Evolutionary conservation across 2,888 invertebrate species (phyloP).

Genomic region (Dolichomitus sp.): DNA sequence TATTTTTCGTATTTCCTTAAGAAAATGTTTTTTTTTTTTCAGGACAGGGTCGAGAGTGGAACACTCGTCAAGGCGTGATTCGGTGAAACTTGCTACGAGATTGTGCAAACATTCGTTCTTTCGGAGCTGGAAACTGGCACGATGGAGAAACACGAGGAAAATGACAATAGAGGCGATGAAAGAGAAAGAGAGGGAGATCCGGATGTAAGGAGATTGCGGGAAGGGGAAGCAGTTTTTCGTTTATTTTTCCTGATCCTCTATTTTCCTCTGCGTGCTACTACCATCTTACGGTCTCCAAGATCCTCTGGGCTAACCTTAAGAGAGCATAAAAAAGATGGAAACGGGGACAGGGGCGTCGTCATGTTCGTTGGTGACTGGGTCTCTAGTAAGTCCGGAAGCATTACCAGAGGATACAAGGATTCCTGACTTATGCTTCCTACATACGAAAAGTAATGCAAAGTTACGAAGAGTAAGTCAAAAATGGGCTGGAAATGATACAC

Average conservation of each 20-base stretch:
- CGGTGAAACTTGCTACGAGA: neutral
- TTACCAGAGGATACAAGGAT: neutral
- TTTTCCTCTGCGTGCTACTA: slow-evolving; percentile 10
- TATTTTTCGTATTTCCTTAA: neutral
- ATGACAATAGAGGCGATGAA: slow-evolving; percentile 2
- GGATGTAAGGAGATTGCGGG: slow-evolving; percentile 16
- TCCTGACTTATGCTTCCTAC: neutral
- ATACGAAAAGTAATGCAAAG: neutral
- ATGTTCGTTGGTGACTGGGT: neutral
- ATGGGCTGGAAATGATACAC: neutral
- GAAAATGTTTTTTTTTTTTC: neutral
- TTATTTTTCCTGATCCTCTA: slow-evolving; percentile 26
- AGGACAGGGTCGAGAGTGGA: neutral
- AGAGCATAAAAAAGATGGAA: slow-evolving; percentile 28
- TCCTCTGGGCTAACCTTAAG: neutral
- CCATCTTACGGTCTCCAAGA: neutral
- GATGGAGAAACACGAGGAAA: slow-evolving; percentile 5
- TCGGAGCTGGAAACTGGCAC: neutral
- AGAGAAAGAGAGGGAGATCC: neutral
- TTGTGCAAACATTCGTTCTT: slow-evolving; percentile 5
- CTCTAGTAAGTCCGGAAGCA: neutral
- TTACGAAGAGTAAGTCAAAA: neutral
- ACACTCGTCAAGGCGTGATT: neutral
- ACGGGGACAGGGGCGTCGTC: neutral
- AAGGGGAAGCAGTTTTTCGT: slow-evolving; percentile 14